Evolutionary conservation across 1,140 invertebrate genomes (phyloP).

Genomic region (Listronotus bonariensis): DNA sequence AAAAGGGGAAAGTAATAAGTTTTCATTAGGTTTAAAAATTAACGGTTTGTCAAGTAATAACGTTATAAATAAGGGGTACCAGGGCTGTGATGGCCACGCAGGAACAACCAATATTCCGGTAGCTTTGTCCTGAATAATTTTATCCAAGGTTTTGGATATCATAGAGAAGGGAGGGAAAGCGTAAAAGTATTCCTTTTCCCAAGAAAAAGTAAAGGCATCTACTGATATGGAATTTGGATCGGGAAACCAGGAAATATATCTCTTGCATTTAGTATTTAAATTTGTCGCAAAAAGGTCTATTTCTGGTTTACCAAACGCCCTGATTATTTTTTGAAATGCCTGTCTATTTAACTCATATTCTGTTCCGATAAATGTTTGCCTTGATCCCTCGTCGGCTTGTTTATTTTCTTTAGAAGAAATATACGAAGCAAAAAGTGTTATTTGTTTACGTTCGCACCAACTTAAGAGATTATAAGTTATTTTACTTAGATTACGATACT

Average conservation of each 20-base stretch:
- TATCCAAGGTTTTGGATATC: conserved; percentile 39
- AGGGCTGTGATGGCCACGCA: conserved; percentile 49
- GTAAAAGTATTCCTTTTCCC: conserved; percentile 36
- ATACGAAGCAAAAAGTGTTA: conserved; percentile 37
- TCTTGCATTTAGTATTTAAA: conserved; percentile 12
- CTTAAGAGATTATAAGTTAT: conserved; percentile 17
- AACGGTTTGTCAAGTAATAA: conserved; percentile 32
- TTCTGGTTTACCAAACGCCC: conserved; percentile 6
- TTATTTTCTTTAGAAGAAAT: conserved; percentile 37
- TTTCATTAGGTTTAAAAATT: conserved; percentile 31
- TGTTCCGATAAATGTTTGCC: conserved; percentile 12
- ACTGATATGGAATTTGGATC: conserved; percentile 20
- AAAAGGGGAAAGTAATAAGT: conserved; percentile 35
- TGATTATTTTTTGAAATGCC: conserved; percentile 11
- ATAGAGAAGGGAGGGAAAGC: conserved; percentile 46
- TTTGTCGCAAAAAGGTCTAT: conserved; percentile 19
- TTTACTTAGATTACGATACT: conserved; percentile 23
- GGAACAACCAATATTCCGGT: conserved; percentile 46
- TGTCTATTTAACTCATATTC: conserved; percentile 20
- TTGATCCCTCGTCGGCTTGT: conserved; percentile 17
- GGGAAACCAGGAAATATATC: conserved; percentile 17
- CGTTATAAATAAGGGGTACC: conserved; percentile 18
- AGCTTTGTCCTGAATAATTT: conserved; percentile 44
- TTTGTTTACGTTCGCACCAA: conserved; percentile 12
- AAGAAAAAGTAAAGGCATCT: conserved; percentile 43